Percentiles rank a stretch among this genome's conserved stretches.
Evolutionary conservation across 2,113 vertebrate species (phyloP).

Genomic region (Falco punctatus): DNA sequence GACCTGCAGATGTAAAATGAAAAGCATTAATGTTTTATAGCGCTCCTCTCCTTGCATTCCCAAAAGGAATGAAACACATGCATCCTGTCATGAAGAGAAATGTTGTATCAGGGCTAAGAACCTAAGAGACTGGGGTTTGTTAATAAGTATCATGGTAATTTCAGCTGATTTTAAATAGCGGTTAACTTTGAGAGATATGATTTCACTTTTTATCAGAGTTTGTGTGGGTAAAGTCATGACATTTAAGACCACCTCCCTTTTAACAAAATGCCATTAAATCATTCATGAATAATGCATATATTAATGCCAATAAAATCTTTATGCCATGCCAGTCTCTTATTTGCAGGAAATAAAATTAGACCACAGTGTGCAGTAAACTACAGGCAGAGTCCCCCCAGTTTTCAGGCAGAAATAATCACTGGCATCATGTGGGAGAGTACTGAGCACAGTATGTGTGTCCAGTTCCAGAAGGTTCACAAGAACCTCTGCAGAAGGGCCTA

Average conservation of each 20-base stretch:
- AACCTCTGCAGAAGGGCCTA: background rate
- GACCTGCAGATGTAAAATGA: background rate
- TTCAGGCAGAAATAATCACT: background rate
- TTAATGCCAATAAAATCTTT: background rate
- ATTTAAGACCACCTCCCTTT: background rate
- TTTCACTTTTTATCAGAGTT: background rate
- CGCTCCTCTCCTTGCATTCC: background rate
- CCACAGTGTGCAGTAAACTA: background rate
- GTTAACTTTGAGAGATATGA: background rate
- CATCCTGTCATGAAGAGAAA: background rate
- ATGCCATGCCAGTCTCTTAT: background rate
- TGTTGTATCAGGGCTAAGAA: background rate
- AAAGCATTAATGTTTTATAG: background rate
- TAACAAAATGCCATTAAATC: background rate
- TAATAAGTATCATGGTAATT: background rate
- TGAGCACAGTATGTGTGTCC: background rate
- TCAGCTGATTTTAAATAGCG: background rate
- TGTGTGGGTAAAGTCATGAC: background rate
- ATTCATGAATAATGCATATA: background rate
- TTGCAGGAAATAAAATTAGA: background rate
- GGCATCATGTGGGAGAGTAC: background rate
- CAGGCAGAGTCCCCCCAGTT: background rate
- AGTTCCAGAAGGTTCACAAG: background rate
- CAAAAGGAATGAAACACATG: background rate
- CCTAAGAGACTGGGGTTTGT: background rate